Evolutionary conservation across 2,797 vertebrate genomes (phyloP).

Genomic region (Cossypha heuglini): DNA sequence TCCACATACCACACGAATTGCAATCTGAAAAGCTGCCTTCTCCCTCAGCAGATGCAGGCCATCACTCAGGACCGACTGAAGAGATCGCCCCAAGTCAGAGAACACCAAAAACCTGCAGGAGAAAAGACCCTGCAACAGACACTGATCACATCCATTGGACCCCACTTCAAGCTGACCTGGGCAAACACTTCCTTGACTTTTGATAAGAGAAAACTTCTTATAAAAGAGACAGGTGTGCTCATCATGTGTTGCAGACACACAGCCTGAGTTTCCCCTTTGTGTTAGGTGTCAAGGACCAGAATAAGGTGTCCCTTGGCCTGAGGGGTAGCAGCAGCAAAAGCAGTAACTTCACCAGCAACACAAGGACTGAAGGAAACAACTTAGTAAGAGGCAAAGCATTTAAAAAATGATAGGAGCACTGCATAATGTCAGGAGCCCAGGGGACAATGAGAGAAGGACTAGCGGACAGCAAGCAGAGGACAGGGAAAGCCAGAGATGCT

Average conservation of each 20-base stretch:
- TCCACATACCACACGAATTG: conserved; percentile 82
- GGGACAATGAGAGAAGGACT: background rate
- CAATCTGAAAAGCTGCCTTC: conserved; percentile 83
- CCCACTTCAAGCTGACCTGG: background rate
- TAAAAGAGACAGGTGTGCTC: background rate
- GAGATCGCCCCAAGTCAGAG: conserved; percentile 82
- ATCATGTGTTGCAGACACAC: background rate
- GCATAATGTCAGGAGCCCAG: background rate
- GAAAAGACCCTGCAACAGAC: background rate
- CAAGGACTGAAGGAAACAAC: background rate
- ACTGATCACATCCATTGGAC: fast-evolving
- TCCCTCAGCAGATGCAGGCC: conserved; percentile 66
- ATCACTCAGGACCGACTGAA: conserved; percentile 80
- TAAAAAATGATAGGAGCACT: background rate
- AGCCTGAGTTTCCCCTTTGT: background rate
- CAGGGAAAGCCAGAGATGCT: background rate
- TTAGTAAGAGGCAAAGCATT: background rate
- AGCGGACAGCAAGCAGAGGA: background rate
- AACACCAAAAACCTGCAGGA: conserved; percentile 89
- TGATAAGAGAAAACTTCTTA: background rate
- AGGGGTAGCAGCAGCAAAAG: background rate
- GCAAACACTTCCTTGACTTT: background rate
- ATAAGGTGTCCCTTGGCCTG: background rate
- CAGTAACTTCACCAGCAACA: background rate
- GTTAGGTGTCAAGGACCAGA: background rate